Evolutionary conservation across 2,888 invertebrate species (phyloP).

Genomic region (Neoaliturus tenellus): DNA sequence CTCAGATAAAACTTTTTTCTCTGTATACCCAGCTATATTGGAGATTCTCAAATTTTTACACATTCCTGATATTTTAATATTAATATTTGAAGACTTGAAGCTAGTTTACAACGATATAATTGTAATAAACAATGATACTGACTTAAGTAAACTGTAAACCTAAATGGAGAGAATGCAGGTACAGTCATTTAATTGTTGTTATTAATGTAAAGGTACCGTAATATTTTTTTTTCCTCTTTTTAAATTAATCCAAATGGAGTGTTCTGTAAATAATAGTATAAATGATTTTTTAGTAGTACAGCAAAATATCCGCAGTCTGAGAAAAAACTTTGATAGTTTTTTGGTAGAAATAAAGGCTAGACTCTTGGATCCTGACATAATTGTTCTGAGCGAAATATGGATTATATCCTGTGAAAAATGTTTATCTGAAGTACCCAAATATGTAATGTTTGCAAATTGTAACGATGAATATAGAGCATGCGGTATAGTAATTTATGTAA

Average conservation of each 20-base stretch:
- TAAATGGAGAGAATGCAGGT: not conserved
- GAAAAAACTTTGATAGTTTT: no score
- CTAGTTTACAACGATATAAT: no score
- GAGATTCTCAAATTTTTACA: no score
- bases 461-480: not conserved
- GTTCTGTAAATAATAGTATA: not conserved
- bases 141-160: not conserved
- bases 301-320: no score
- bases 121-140: not conserved
- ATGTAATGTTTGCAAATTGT: not conserved
- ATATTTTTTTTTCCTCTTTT: not conserved
- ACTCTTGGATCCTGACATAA: not conserved
- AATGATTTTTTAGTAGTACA: not conserved
- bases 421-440: not conserved
- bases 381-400: no score
- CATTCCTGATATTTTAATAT: no score
- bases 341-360: not conserved
- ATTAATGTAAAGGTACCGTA: not conserved
- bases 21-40: no score
- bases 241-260: not conserved
- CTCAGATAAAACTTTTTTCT: no score
- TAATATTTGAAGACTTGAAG: no score
- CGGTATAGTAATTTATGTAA: not conserved
- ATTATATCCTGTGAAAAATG: not conserved
- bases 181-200: not conserved